Evolutionary conservation across 2,888 invertebrate species (phyloP).

Genomic region (Dyspetes luteomarginatus): DNA sequence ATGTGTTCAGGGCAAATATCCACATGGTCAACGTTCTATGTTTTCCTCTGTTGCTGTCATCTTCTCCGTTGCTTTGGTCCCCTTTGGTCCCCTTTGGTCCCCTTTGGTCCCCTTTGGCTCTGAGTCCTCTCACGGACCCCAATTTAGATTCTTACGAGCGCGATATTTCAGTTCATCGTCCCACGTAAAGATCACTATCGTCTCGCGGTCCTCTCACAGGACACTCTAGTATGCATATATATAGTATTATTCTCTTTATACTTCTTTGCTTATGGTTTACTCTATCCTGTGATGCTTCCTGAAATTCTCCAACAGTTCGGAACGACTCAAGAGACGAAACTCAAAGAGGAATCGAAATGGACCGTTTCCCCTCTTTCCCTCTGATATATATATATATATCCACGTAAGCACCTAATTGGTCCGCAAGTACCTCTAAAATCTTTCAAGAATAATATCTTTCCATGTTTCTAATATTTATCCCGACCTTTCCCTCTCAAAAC

Average conservation of each 20-base stretch:
- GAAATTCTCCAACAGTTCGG: constrained; percentile 70
- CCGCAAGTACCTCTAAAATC: constrained; percentile 56
- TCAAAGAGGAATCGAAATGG: constrained; percentile 12
- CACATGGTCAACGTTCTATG: constrained; percentile 56
- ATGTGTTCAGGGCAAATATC: constrained; percentile 52
- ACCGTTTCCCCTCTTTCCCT: constrained; percentile 6
- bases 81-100: too few relatives aligned
- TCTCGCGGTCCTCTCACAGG: constrained; percentile 65
- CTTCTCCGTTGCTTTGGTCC: constrained; percentile 65
- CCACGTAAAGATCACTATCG: constrained; percentile 77
- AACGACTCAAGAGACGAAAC: constrained; percentile 15
- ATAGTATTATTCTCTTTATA: constrained; percentile 43
- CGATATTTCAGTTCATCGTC: constrained; percentile 79
- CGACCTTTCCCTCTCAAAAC: constrained; percentile 12
- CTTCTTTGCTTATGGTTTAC: constrained; percentile 50
- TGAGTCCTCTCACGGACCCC: constrained; percentile 72
- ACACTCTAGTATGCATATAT: constrained; percentile 36
- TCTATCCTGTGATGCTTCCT: constrained; percentile 62
- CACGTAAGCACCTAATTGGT: constrained; percentile 58
- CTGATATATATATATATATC: background rate
- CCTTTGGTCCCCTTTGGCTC: constrained; percentile 70
- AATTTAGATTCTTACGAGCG: constrained; percentile 82
- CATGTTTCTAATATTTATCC: constrained; percentile 5
- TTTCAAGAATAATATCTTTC: constrained; percentile 44
- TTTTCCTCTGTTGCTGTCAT: constrained; percentile 55